phyloP scores from a whole-genome alignment of 2,797 vertebrate species.

The Intellagama lesueurii region DNA sequence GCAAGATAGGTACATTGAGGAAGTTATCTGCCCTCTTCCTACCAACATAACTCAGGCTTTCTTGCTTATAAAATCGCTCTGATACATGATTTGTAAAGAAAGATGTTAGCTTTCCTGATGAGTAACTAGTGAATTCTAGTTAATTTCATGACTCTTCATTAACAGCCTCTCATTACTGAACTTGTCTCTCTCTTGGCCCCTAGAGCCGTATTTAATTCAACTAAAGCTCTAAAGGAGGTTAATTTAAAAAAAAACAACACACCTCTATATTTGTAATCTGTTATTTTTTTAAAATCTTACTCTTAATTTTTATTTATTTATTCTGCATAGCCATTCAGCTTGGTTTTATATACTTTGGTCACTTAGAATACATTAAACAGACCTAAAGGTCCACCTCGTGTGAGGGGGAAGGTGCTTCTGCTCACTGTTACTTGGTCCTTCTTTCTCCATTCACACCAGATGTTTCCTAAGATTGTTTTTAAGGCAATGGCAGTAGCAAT shows the following conservation, averaged over 20 bases:
- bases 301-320: background rate
- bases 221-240: no score
- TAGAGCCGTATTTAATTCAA: background rate
- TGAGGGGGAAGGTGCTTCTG: no score
- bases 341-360: background rate
- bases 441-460: no score
- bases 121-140: background rate
- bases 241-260: no score
- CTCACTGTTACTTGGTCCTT: no score
- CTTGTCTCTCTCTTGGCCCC: background rate
- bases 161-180: background rate
- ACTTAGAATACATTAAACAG: background rate
- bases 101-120: background rate
- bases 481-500: no score
- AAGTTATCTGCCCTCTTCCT: no score
- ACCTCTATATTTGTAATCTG: no score
- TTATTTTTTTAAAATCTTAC: no score
- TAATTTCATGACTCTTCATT: background rate
- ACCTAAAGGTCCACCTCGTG: background rate
- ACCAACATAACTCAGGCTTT: no score
- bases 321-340: background rate
- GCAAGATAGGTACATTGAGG: background rate
- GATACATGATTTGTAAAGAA: background rate
- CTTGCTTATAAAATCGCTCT: background rate
- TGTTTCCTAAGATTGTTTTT: no score